Evolutionary conservation across 2,888 invertebrate species (phyloP), one percentile per base, ranked within the genome.

Genomic region (Mesorhabditis belari): DNA sequence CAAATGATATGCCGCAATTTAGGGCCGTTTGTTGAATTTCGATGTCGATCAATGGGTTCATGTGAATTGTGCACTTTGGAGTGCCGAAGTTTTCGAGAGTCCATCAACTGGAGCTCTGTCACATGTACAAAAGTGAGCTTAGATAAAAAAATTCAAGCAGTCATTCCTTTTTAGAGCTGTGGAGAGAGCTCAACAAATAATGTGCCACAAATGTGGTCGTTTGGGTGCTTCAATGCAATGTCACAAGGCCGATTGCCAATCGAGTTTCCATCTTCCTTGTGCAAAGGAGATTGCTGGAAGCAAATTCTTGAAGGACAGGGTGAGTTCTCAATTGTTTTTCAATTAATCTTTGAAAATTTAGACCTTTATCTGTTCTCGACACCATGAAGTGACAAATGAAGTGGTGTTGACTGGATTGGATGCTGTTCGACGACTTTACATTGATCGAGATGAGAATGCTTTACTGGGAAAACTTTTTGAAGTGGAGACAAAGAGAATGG

Each of bases 11-110:
- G 17, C 6, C 6, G 35, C 35, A 17, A 35, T 35, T 35, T 35
- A 73, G 44, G 80, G 80, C 5, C 85, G 98, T 61, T 85, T 99
- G 56, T 85, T 99, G 19, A 96, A 96, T 83, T 89, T 90, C 80
- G 96, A 96, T 82, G 92, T 94, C 17, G 91, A 94, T 82, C 89
- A 92, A 82, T 99, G 96, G 96, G 91, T 94, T 56, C 98, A 98
- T 83, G 84, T 98, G 26, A 99, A 98, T 83, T 98, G 98, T 83
- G 96, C 94, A 3, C 85, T 99, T 23, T 98, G 98, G 98, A 94
- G 95, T 0, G 89, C 91, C 71, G 92, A 93, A 63, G 77, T 77
- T 23, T 96, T 94, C 81, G 98, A 98, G 85, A 94, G 92, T 0
- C 89, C 91, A 17, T n/a, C 12, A 5, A 91, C 90, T 79, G 98